phyloP scores from a whole-genome alignment of 2,888 invertebrate species.

The Parnassius glacialis region DNA sequence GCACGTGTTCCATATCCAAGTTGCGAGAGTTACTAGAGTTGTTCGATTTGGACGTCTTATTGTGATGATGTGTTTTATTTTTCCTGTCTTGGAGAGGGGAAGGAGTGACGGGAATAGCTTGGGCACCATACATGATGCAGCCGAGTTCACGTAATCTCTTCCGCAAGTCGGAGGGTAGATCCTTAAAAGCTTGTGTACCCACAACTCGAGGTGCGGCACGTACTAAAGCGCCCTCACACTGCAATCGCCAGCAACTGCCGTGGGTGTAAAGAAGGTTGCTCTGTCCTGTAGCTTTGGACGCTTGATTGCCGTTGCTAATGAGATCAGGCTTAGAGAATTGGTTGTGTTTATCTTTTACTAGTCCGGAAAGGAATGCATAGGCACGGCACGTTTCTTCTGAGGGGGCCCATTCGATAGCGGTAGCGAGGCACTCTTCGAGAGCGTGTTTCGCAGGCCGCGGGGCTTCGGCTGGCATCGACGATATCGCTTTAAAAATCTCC shows the following conservation, averaged over 20 bases:
- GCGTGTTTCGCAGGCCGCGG: constrained; percentile 49
- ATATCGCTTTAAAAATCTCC: constrained; percentile 86
- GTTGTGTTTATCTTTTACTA: constrained; percentile 41
- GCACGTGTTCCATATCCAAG: constrained; percentile 59
- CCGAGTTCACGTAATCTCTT: constrained; percentile 61
- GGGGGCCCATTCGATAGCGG: constrained; percentile 88
- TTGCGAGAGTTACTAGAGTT: constrained; percentile 38
- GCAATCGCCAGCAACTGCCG: constrained; percentile 51
- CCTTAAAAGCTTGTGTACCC: constrained; percentile 55
- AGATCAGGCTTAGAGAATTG: constrained; percentile 49
- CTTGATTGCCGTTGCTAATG: constrained; percentile 40
- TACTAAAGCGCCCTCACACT: constrained; percentile 59
- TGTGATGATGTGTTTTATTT: constrained; percentile 28
- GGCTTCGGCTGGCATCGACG: constrained; percentile 49
- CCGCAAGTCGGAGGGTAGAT: constrained; percentile 55
- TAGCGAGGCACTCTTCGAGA: constrained; percentile 89
- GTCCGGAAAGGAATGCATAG: constrained; percentile 77
- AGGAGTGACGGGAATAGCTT: constrained; percentile 35
- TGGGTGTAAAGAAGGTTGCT: constrained; percentile 42
- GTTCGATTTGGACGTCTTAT: constrained; percentile 33
- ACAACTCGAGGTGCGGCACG: constrained; percentile 57
- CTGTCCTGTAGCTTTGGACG: constrained; percentile 33
- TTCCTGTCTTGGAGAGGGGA: constrained; percentile 42
- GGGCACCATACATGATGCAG: constrained; percentile 54
- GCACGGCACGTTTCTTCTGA: constrained; percentile 92